Conservation (phyloP, 2,888 invertebrate species). For the Watsonalla binaria region DNA sequence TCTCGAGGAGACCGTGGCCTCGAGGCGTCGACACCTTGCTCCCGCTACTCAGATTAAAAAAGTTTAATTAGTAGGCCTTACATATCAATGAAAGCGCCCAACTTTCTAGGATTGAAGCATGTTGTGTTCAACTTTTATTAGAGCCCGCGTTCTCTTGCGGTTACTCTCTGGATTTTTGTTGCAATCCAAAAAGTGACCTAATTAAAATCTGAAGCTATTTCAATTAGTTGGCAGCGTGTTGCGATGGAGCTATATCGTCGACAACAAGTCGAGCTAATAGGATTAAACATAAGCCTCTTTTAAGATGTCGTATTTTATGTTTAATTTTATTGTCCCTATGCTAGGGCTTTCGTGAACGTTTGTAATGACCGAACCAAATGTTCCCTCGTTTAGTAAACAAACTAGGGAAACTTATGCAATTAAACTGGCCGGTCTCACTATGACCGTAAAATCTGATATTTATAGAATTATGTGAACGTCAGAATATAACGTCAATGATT, state of each 20-base stretch:
- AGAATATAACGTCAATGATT: too few relatives aligned
- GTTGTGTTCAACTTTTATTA: constrained; percentile 2
- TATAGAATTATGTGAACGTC: constrained; percentile 4
- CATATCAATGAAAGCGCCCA: constrained; percentile 29
- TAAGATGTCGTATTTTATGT: constrained; percentile 55
- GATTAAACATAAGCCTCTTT: background rate
- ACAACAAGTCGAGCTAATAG: constrained; percentile 39
- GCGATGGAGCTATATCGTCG: constrained; percentile 28
- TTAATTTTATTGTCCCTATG: constrained; percentile 37
- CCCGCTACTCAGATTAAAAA: constrained; percentile 56
- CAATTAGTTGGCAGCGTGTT: background rate
- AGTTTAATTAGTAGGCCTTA: constrained; percentile 61
- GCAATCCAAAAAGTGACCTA: constrained; percentile 23
- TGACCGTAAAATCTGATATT: constrained; percentile 4
- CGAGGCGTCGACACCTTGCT: constrained; percentile 60
- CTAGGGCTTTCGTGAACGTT: constrained; percentile 13
- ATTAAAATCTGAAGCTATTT: constrained; percentile 14
- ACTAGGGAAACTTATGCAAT: background rate
- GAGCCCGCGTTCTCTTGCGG: background rate
- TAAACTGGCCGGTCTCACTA: background rate
- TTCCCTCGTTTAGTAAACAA: constrained; percentile 9
- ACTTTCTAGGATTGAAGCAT: constrained; percentile 10
- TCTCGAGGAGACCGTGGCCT: constrained; percentile 58
- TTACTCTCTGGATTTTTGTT: background rate
- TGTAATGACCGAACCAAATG: constrained; percentile 13